Evolutionary conservation across 37 sponge, comb jelly and placozoan species (phyloP), one percentile per base, ranked within the genome.

Genomic region (Beroe forskalii): DNA sequence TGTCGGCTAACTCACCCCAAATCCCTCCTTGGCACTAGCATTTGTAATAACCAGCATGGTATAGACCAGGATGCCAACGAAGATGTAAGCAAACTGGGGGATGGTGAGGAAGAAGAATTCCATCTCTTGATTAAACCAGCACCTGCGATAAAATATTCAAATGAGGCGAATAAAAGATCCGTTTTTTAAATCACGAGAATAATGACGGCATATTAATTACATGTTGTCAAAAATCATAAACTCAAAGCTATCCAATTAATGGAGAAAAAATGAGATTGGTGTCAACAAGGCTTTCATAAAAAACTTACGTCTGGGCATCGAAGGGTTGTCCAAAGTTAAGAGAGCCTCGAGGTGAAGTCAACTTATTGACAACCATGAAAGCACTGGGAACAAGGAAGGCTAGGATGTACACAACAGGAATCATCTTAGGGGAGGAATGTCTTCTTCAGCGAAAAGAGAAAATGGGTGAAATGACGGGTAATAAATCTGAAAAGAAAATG

Each of bases 231-330:
- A n/a, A n/a, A n/a, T n/a, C n/a, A n/a, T n/a, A n/a, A n/a, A n/a
- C n/a, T n/a, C n/a, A n/a, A n/a, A n/a, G n/a, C n/a, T n/a, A n/a
- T n/a, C n/a, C n/a, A n/a, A n/a, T n/a, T n/a, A n/a, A n/a, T n/a
- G n/a, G n/a, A n/a, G n/a, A n/a, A n/a, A n/a, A n/a, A n/a, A n/a
- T n/a, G n/a, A n/a, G n/a, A n/a, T n/a, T n/a, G n/a, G n/a, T n/a
- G n/a, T n/a, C n/a, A n/a, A n/a, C n/a, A n/a, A n/a, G n/a, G n/a
- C n/a, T n/a, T n/a, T n/a, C n/a, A n/a, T n/a, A n/a, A n/a, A n/a
- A n/a, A n/a, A 69, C 72, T 69, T 36, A 69, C 72, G 72, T 69
- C 32, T 69, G 72, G 19, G 72, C 72, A 32, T 69, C 72, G 38
- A 69, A 69, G 19, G 72, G 38, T 37, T 69, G 72, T 4, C 27